Evolutionary conservation across 2,888 invertebrate genomes (phyloP).

Genomic region (Andrena camellia): DNA sequence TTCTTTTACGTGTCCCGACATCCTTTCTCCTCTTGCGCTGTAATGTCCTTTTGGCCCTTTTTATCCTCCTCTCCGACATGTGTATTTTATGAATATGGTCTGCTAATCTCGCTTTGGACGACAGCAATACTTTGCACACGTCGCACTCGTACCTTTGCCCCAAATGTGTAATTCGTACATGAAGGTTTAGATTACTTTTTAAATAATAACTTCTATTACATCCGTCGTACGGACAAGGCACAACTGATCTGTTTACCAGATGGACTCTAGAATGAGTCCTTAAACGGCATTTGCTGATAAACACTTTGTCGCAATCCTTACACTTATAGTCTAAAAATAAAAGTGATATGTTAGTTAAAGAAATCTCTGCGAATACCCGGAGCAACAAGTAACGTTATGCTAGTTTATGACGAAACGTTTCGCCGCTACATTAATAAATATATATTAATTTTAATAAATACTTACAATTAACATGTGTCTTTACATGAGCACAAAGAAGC

Average conservation of each 20-base stretch:
- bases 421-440: too few species aligned
- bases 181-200: constrained; percentile 87
- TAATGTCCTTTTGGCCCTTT: constrained; percentile 26
- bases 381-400: background rate
- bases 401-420: too few species aligned
- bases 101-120: constrained; percentile 66
- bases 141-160: constrained; percentile 84
- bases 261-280: constrained; percentile 76
- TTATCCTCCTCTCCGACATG: constrained; percentile 43
- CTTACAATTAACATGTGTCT: constrained; percentile 83
- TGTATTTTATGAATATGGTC: constrained; percentile 73
- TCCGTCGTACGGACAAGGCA: constrained; percentile 81
- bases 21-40: constrained; percentile 68
- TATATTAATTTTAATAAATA: constrained; percentile 46
- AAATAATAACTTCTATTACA: constrained; percentile 86
- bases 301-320: constrained; percentile 76
- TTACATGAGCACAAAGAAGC: constrained; percentile 85
- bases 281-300: constrained; percentile 66
- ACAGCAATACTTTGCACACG: constrained; percentile 68
- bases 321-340: constrained; percentile 71
- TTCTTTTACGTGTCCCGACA: constrained; percentile 70
- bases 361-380: background rate
- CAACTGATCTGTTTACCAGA: constrained; percentile 62
- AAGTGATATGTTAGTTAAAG: constrained; percentile 10
- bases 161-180: constrained; percentile 86